Evolutionary conservation across 1,140 invertebrate genomes (phyloP), one percentile per base, ranked within the genome.

Genomic region (Oryzaephilus surinamensis): DNA sequence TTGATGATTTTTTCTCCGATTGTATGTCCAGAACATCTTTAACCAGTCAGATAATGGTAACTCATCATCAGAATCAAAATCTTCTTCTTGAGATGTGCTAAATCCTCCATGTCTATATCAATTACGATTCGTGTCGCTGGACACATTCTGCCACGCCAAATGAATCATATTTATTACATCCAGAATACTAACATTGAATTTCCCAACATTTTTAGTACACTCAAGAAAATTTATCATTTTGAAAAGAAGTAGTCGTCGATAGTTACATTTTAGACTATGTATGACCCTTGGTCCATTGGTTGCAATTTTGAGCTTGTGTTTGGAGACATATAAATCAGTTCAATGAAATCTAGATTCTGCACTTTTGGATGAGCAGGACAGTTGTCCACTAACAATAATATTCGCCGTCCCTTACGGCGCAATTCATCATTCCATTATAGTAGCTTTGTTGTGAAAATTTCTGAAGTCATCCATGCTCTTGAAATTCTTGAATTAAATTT

Each of bases 381-480:
- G 21, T 49, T 43, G 23, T 49, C 46, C 3, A 49, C 15, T 10
- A 46, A 15, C n/a, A 46, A 39, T 12, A 39, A 33, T 15, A 43
- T 41, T 41, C 45, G 40, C 14, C 20, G 13, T 14, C 28, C 18
- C 7, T 30, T 30, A 24, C 13, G 23, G 8, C 11, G 16, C 17
- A 45, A 32, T 41, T 41, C 42, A 3, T 23, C 20, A 29, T 48
- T 18, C 36, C 42, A 48, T 23, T 11, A 6, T 7, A 11, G 32
- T n/a, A 34, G 2, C 12, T 6, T 8, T 14, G 11, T 36, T n/a
- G 20, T 16, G 24, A 36, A 36, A 4, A 24, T 21, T 1, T 36
- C 20, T 6, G 13, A 21, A 8, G 34, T 61, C 60, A 67, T 65
- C 64, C 64, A 68, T 5, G 66, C 60, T 46, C 58, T 69, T 26